A percentile compares a stretch with the other conserved stretches of the same genome.
Conservation (phyloP, 2,797 vertebrate genomes). For the Melanotaenia trifasciata region DNA sequence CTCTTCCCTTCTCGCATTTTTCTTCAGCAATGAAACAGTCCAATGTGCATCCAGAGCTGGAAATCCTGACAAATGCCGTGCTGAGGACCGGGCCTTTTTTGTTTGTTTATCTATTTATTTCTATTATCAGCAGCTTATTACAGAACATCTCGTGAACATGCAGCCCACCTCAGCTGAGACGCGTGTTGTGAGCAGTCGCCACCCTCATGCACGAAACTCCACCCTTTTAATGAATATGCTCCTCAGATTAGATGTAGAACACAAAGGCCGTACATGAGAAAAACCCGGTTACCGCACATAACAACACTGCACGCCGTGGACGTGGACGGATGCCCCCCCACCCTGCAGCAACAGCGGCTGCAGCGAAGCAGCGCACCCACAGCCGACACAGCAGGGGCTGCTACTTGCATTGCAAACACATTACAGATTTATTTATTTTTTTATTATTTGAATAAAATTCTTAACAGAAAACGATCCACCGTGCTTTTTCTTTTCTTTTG, state of each 20-base stretch:
- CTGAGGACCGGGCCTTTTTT: slow-evolving; percentile 15
- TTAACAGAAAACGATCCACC: too few relatives aligned
- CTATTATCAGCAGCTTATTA: not conserved
- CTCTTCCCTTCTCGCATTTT: not conserved
- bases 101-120: not conserved
- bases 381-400: not conserved
- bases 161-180: slow-evolving; percentile 63
- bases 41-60: not conserved
- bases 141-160: slow-evolving; percentile 13
- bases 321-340: slow-evolving; percentile 51
- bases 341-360: slow-evolving; percentile 48
- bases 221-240: slow-evolving; percentile 1
- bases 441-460: not conserved
- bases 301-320: slow-evolving; percentile 45
- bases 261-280: slow-evolving; percentile 9
- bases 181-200: slow-evolving; percentile 22
- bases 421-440: not conserved
- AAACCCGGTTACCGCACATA: slow-evolving; percentile 25
- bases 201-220: slow-evolving; percentile 29
- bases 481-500: not conserved
- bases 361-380: slow-evolving; percentile 26
- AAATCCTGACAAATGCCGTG: slow-evolving; percentile 10
- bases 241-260: slow-evolving; percentile 24
- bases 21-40: not conserved
- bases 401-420: not conserved